These are phyloP conservation scores for Drosophila elegans DNA, from an alignment of 1,140 invertebrate species.

Conservation along the genomic window DNA sequence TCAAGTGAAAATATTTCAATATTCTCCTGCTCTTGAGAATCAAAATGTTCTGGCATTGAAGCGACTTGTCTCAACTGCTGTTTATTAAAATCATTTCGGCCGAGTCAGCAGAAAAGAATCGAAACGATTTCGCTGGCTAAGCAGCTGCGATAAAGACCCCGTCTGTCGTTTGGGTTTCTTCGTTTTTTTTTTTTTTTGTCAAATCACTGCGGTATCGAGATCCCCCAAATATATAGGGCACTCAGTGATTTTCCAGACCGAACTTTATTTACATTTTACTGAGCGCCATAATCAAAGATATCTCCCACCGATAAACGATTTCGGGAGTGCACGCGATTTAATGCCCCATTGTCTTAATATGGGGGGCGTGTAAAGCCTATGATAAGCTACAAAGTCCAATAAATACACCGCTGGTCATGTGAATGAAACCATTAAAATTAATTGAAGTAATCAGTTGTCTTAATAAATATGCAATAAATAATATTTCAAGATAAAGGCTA, in stretches of 20 bases:
- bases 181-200: constrained; percentile 47
- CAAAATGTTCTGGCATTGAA: constrained; percentile 22
- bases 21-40: constrained; percentile 14
- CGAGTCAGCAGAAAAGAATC: constrained; percentile 58
- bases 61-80: constrained; percentile 7
- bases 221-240: constrained; percentile 15
- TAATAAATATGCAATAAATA: constrained; percentile 14
- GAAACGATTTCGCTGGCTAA: constrained; percentile 34
- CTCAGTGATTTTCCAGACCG: constrained; percentile 68
- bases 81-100: constrained; percentile 42
- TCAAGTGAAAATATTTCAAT: constrained; percentile 9
- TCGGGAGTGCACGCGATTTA: constrained; percentile 64
- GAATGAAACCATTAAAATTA: constrained; percentile 25
- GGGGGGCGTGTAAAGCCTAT: no score
- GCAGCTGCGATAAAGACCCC: constrained; percentile 33
- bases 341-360: constrained; percentile 50
- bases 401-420: constrained; percentile 50
- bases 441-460: background rate
- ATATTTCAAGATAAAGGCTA: background rate
- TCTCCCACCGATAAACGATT: constrained; percentile 52
- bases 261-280: constrained; percentile 68
- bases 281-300: constrained; percentile 55
- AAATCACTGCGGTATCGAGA: constrained; percentile 49
- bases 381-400: constrained; percentile 23
- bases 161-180: background rate